Evolutionary conservation across 2,888 invertebrate species (phyloP).

Genomic region (Petrolisthes cinctipes): DNA sequence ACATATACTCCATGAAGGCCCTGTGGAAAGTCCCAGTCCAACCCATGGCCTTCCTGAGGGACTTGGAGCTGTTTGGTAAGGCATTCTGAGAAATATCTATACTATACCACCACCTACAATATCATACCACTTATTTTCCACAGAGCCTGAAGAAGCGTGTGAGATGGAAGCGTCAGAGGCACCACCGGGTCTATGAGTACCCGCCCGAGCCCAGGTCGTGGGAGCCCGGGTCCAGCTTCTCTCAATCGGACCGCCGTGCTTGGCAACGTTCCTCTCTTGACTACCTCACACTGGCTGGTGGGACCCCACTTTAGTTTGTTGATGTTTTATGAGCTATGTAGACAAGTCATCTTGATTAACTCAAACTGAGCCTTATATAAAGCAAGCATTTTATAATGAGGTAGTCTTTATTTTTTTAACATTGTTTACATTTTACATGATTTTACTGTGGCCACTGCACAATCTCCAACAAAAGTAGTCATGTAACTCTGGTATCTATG

Average conservation of each 20-base stretch:
- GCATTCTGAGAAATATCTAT: background rate
- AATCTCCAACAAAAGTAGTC: too few species aligned
- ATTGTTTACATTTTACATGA: too few species aligned
- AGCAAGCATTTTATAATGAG: too few species aligned
- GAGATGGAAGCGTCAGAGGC: constrained; percentile 85
- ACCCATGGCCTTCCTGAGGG: background rate
- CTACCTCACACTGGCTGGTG: constrained; percentile 70
- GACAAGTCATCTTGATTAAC: too few species aligned
- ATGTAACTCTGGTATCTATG: too few species aligned
- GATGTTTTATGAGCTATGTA: background rate
- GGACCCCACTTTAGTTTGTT: background rate
- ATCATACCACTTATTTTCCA: background rate
- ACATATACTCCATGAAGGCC: background rate
- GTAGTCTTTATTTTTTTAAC: too few species aligned
- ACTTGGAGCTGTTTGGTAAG: background rate
- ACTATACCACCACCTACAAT: background rate
- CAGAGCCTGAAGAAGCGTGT: constrained; percentile 70
- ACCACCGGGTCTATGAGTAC: constrained; percentile 87
- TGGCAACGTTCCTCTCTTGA: constrained; percentile 66
- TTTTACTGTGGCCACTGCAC: too few species aligned
- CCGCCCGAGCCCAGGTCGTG: constrained; percentile 76
- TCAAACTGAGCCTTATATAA: too few species aligned
- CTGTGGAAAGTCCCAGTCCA: background rate
- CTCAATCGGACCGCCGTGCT: constrained; percentile 33
- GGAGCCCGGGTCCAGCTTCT: constrained; percentile 64